phyloP scores from a whole-genome alignment of 1,140 invertebrate genomes.

The Prorops nasuta region DNA sequence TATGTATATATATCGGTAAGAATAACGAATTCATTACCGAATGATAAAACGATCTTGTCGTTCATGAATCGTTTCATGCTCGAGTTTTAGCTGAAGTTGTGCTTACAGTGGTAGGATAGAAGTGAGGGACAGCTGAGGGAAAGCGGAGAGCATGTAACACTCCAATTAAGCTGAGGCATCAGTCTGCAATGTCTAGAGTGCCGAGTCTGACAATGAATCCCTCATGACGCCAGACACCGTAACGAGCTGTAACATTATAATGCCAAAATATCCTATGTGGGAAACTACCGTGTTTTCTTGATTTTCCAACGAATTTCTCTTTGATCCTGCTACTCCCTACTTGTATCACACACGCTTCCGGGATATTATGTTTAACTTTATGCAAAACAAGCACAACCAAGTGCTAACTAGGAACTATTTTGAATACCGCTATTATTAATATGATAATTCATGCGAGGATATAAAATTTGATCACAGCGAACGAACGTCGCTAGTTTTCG shows the following conservation, averaged over 20 bases:
- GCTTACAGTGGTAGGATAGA: conserved; percentile 15
- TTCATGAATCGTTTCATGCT: too few relatives aligned
- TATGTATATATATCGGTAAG: too few relatives aligned
- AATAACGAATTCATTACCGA: too few relatives aligned
- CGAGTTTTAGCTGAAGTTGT: conserved; percentile 3
- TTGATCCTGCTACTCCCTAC: background rate
- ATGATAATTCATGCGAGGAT: too few relatives aligned
- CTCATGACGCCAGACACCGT: conserved; percentile 6
- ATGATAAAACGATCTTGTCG: too few relatives aligned
- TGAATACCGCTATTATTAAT: too few relatives aligned
- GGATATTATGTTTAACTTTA: too few relatives aligned
- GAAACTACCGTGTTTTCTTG: background rate
- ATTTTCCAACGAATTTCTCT: conserved; percentile 1
- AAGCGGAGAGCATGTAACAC: conserved; percentile 39
- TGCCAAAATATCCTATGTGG: background rate
- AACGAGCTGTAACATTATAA: background rate
- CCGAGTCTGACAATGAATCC: conserved; percentile 33
- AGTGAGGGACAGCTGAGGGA: conserved; percentile 16
- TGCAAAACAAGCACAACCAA: too few relatives aligned
- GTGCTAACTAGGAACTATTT: too few relatives aligned
- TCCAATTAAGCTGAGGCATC: conserved; percentile 43
- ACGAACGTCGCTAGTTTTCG: too few relatives aligned
- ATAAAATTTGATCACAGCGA: too few relatives aligned
- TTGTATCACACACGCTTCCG: too few relatives aligned
- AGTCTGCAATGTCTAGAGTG: conserved; percentile 31